A percentile compares a stretch with the other conserved stretches of the same genome.
Conservation (phyloP, 2,797 vertebrate species). For the Percopsis omiscomaycus region DNA sequence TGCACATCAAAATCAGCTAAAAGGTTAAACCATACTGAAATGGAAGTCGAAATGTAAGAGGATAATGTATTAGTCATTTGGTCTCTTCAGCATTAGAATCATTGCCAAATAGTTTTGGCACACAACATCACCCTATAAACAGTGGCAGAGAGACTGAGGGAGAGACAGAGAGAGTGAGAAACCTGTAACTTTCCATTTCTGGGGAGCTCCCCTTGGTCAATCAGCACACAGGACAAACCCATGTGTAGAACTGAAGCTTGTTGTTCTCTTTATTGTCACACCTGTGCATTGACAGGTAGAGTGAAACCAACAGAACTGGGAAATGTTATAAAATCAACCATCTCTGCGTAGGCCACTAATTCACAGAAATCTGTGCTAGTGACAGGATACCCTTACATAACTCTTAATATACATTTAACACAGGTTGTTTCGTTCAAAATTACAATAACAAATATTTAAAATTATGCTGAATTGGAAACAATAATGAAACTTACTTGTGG, state of each 20-base stretch:
- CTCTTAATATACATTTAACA: not conserved
- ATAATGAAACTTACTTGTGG: not conserved
- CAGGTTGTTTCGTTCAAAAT: not conserved
- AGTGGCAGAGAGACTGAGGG: constrained; percentile 8
- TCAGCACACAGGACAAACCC: constrained; percentile 70
- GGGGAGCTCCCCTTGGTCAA: constrained; percentile 59
- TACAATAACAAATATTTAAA: not conserved
- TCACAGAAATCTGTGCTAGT: not conserved
- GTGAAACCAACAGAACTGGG: not conserved
- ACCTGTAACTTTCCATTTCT: constrained; percentile 56
- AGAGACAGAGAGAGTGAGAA: constrained; percentile 28
- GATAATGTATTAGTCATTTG: not conserved
- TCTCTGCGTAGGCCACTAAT: not conserved
- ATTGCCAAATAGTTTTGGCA: constrained; percentile 51
- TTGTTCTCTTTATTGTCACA: constrained; percentile 38
- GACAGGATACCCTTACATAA: no score
- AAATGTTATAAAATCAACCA: not conserved
- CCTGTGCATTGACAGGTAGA: not conserved
- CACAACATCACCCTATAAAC: constrained; percentile 16
- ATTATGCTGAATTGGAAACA: not conserved
- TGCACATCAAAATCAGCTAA: not conserved
- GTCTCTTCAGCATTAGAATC: constrained; percentile 5
- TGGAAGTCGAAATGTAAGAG: constrained; percentile 2
- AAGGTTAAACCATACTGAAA: constrained; percentile 10
- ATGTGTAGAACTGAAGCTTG: constrained; percentile 71